Evolutionary conservation across 2,797 vertebrate species (phyloP), one percentile per base, ranked within the genome.

Genomic region (Enteromius paludinosus): DNA sequence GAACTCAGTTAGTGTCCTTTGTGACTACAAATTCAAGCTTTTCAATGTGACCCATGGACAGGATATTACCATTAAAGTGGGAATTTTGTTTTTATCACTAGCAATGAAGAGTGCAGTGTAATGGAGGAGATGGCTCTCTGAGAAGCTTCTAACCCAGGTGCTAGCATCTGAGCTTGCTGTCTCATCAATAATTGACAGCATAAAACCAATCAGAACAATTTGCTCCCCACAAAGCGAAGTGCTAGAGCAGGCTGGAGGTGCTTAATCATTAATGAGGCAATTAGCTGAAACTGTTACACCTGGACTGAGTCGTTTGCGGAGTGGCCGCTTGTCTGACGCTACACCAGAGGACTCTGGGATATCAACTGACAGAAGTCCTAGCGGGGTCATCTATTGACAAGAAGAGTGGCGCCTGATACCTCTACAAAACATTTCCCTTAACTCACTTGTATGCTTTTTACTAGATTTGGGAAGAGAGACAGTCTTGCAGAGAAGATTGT

Each of bases 181-280:
- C 92, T 95, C 94, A 94, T 95, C 93, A 95, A 95, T 95, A 94
- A 95, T 95, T 94, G 93, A 94, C 93, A 90, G 91, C 92, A 89
- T 91, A 93, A 94, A 95, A 94, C 94, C 94, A 94, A 95, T 95
- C 92, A 92, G 93, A 94, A 94, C 94, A 93, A 95, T 94, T 95
- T 95, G 93, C 93, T 95, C 92, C 91, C 93, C 91, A 90, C 92
- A 87, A 74, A 93, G 92, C 90, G 92, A 94, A 94, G 94, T 93
- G 94, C 93, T 93, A 86, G 92, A 93, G 93, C 92, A 92, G 93
- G 90, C 92, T 93, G 92, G 90, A 90, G 90, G 91, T 93, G 78
- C 92, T 95, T 93, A 95, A 95, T 95, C 93, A 94, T 95, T 95
- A 94, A 95, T 95, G 93, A 94, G 93, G 92, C 93, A 94, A 94